A percentile compares a stretch with the other conserved stretches of the same genome.
phyloP scores from a whole-genome alignment of 2,797 vertebrate species.

The Hybognathus amarus region DNA sequence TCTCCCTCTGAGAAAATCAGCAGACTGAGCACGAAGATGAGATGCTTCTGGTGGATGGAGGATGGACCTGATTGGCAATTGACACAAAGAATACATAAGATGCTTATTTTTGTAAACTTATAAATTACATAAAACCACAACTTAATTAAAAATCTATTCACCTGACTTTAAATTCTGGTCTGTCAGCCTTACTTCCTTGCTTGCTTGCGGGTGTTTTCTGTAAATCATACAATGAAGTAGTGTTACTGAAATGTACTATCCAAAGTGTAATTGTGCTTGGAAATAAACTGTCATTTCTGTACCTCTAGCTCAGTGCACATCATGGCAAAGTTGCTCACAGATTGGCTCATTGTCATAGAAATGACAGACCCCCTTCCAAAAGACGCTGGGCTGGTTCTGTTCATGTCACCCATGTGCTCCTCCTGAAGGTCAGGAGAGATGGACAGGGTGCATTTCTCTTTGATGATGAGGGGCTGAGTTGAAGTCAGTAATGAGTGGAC shows the following conservation, averaged over 20 bases:
- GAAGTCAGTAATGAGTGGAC: constrained; percentile 47
- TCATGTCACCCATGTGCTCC: constrained; percentile 46
- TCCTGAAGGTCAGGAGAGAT: constrained; percentile 50
- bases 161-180: constrained; percentile 69
- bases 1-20: constrained; percentile 63
- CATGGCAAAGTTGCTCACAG: constrained; percentile 52
- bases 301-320: constrained; percentile 69
- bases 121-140: background rate
- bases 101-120: background rate
- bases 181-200: constrained; percentile 24
- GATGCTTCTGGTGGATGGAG: constrained; percentile 69
- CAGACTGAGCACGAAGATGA: constrained; percentile 64
- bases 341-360: constrained; percentile 67
- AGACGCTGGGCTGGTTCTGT: constrained; percentile 48
- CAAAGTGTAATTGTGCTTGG: background rate
- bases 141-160: constrained; percentile 52
- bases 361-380: constrained; percentile 65
- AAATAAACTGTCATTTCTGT: constrained; percentile 29
- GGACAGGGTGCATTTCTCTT: constrained; percentile 54
- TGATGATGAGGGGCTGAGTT: constrained; percentile 66
- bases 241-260: constrained; percentile 5
- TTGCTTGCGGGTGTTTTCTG: constrained; percentile 72
- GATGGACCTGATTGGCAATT: constrained; percentile 54
- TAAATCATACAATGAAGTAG: constrained; percentile 3
- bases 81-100: constrained; percentile 3